Base-by-base conservation (phyloP, 2,888 invertebrate species). In the Parnassius glacialis region DNA sequence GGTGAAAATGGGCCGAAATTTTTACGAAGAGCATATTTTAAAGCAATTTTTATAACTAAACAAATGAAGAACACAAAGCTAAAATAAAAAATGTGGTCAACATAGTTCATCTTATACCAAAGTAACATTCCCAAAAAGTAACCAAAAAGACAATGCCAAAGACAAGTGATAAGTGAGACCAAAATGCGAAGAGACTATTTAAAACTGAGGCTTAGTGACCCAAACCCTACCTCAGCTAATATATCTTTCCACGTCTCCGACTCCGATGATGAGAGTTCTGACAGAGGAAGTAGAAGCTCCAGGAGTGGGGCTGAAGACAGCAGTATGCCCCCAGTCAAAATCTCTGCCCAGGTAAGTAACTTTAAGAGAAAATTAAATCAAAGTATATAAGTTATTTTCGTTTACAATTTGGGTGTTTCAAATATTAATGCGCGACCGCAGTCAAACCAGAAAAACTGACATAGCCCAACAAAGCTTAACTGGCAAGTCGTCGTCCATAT, bases 141-240 rank as follows among this genome's bases (percentile, higher is more conserved):
- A 59, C 59, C 59, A 59, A 63, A 59, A 59, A 63, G 59, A 63
- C 63, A 16, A 56, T 59, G 56, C 59, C 63, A 56, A 63, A 69
- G 66, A 57, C 70, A 69, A 74, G 71, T 68, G 65, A 64, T 64
- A 65, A 67, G 59, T 50, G 52, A 64, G 62, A 65, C 56, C 48
- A 52, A 64, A 59, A 90, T 90, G 87, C 84, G 90, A 65, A 87
- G 92, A 45, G 92, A 92, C 70, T 85, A 85, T 66, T 79, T 92
- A 50, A 88, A 87, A 67, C 73, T 92, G 67, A 80, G 91, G 68
- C 84, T 92, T 42, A 92, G 89, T 68, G 92, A 92, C 67, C 90
- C 91, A 0, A 85, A 78, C 65, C 84, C 87, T 0, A 81, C 81
- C 57, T 73, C 84, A 9, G 76, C 80, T 34, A 83, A 76, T 59